A percentile compares a stretch with the other conserved stretches of the same genome.
Conservation (phyloP, 2,797 vertebrate species). For the Gallirallus australis region DNA sequence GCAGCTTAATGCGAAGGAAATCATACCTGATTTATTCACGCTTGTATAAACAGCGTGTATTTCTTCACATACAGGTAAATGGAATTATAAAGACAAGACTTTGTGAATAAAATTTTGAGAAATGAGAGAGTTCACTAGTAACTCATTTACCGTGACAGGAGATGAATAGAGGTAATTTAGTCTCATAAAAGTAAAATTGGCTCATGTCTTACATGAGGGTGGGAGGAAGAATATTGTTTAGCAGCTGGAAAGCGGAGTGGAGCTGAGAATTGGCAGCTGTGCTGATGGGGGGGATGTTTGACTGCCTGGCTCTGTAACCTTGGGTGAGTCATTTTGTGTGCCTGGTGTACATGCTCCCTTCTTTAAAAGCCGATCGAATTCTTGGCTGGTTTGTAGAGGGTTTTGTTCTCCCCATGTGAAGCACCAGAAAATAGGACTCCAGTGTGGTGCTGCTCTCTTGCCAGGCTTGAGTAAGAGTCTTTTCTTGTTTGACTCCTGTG, state of each 20-base stretch:
- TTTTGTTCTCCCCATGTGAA: conserved; percentile 5
- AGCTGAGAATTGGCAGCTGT: conserved; percentile 37
- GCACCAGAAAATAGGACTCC: not conserved
- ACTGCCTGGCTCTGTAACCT: conserved; percentile 8
- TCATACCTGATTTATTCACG: conserved; percentile 1
- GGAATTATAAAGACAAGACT: conserved; percentile 43
- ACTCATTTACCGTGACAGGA: conserved; percentile 62
- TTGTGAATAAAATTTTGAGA: conserved; percentile 59
- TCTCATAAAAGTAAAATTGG: conserved; percentile 69
- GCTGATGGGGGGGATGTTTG: not conserved
- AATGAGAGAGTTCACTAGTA: conserved; percentile 58
- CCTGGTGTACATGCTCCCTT: not conserved
- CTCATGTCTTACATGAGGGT: conserved; percentile 45
- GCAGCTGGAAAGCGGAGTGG: not conserved
- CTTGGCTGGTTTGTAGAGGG: not conserved
- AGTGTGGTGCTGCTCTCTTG: not conserved
- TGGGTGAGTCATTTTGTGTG: conserved; percentile 6
- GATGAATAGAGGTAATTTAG: conserved; percentile 72
- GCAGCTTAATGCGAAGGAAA: not conserved
- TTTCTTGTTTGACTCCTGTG: not conserved
- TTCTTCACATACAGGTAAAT: conserved; percentile 9
- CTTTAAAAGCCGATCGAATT: conserved; percentile 26
- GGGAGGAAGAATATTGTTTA: conserved; percentile 49
- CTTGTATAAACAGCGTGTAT: not conserved
- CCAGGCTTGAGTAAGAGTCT: not conserved